A percentile compares a stretch with the other conserved stretches of the same genome.
Conservation (phyloP, 1,140 invertebrate species). For the Hesperophylax magnus region DNA sequence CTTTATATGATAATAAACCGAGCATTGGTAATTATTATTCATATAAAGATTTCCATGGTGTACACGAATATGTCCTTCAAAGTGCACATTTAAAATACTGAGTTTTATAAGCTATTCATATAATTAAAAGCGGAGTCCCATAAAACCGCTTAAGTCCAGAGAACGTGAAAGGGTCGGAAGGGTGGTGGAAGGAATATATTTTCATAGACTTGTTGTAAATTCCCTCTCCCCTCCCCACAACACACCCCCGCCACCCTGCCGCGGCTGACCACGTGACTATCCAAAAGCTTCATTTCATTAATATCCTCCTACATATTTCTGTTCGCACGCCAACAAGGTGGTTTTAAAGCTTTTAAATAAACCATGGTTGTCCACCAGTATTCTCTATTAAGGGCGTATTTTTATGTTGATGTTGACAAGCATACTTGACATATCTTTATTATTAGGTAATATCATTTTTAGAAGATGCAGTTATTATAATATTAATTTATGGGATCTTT, state of each 20-base stretch:
- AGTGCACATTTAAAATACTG: not conserved
- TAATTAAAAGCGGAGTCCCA: conserved; percentile 43
- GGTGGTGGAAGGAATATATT: conserved; percentile 44
- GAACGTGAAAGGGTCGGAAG: conserved; percentile 26
- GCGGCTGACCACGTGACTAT: conserved; percentile 49
- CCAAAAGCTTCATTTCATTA: conserved; percentile 57
- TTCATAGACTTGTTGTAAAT: conserved; percentile 41
- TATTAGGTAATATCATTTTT: too few species aligned
- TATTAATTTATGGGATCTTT: too few species aligned
- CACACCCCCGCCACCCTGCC: not conserved
- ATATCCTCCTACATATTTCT: conserved; percentile 47
- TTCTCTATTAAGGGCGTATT: too few species aligned
- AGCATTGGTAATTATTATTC: too few species aligned
- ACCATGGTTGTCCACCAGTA: too few species aligned
- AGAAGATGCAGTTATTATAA: too few species aligned
- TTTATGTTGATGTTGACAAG: too few species aligned
- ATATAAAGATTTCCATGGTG: too few species aligned
- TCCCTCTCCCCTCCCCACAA: not conserved
- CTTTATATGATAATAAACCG: too few species aligned
- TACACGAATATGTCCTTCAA: too few species aligned
- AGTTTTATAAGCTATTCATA: conserved; percentile 21
- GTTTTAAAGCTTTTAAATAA: not conserved
- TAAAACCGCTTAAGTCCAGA: conserved; percentile 20
- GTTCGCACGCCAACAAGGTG: conserved; percentile 8
- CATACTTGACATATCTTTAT: too few species aligned